Percentiles rank a stretch among this genome's conserved stretches.
Evolutionary conservation across 1,140 invertebrate genomes (phyloP).

Genomic region (Trichomalopsis sarcophagae): DNA sequence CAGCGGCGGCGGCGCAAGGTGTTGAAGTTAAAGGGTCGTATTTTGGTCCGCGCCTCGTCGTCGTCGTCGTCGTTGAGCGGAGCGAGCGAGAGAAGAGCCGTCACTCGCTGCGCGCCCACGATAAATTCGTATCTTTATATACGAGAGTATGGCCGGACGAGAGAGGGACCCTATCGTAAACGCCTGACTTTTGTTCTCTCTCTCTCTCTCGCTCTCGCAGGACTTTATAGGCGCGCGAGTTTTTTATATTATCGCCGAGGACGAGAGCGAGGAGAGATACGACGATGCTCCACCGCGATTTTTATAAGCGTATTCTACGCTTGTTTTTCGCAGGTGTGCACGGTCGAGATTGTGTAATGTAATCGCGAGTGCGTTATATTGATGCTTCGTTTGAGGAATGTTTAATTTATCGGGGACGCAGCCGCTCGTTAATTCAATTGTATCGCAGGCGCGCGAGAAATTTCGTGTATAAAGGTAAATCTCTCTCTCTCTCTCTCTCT

Average conservation of each 20-base stretch:
- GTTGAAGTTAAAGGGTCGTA: constrained; percentile 63
- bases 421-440: background rate
- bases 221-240: background rate
- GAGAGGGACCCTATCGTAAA: constrained; percentile 22
- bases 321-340: no score
- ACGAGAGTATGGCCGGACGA: background rate
- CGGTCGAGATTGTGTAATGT: no score
- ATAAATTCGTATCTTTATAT: constrained; percentile 66
- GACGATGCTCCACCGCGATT: no score
- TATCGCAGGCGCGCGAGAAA: background rate
- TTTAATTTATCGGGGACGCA: background rate
- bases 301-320: no score
- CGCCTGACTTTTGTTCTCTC: constrained; percentile 10
- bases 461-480: background rate
- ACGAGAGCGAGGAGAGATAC: no score
- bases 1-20: constrained; percentile 58
- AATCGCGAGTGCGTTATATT: background rate
- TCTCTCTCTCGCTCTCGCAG: background rate
- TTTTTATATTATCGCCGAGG: background rate
- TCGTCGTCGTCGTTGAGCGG: background rate
- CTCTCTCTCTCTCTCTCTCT: no score
- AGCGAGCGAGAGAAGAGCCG: constrained; percentile 42
- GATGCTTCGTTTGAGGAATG: no score
- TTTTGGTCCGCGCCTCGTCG: constrained; percentile 56
- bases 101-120: constrained; percentile 53